Evolutionary conservation across 2,113 vertebrate genomes (phyloP), one percentile per base, ranked within the genome.

Genomic region (Cyrtonyx montezumae): DNA sequence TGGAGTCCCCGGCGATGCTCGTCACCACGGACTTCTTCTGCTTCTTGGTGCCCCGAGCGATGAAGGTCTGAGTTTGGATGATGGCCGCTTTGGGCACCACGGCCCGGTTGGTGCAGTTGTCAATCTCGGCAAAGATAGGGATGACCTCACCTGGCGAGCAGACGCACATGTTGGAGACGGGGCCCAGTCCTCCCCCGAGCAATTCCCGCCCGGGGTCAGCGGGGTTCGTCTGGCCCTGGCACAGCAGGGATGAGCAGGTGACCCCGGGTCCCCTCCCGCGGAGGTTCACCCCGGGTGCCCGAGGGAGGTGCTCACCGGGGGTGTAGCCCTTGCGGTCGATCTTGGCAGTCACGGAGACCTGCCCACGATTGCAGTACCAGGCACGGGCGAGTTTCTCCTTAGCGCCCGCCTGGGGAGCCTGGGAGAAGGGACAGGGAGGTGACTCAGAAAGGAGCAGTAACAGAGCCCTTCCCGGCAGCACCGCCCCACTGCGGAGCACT

Each of bases 281-380:
- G 15, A 46, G 15, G 20, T 46, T 79, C 5, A 6, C 6, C 12
- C 14, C 32, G 20, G 7, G 11, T 28, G 11, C 28, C 67, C 5
- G 1, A 18, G 3, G 28, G 61, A 37, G 61, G 61, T 23, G 61
- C 73, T 97, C 80, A 99, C 99, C 99, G 96, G 99, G 99, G 2
- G 99, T 99, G 97, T 99, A 99, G 71, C 99, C 99, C 94, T 99
- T 99, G 49, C 99, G 98, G 93, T 99, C 98, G 0, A 99, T 99
- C 97, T 99, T 99, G 84, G 99, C 99, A 0, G 98, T 99, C 8
- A 99, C 97, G 2, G 98, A 99, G 63, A 99, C 98, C 28, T 99
- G 98, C 28, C 99, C 99, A 3, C 98, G 98, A 90, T 98, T 99
- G 85, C 98, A 98, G 95, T 99, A 99, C 99, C 99, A 99, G 2